Conservation (phyloP, 2,113 vertebrate genomes). For the Pluvialis apricaria region DNA sequence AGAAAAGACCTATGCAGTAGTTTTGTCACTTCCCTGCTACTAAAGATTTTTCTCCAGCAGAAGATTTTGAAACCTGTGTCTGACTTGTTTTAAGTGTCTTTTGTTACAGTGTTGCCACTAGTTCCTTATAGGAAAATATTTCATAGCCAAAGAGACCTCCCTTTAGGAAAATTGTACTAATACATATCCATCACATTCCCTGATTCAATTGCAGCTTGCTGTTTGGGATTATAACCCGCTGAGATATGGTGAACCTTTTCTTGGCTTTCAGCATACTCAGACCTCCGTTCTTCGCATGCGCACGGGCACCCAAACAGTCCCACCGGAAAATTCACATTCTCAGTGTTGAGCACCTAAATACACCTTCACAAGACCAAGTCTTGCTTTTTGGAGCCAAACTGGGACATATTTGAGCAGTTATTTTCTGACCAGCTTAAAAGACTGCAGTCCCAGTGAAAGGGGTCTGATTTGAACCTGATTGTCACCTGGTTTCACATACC, state of each 20-base stretch:
- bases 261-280: background rate
- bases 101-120: background rate
- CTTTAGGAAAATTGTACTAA: background rate
- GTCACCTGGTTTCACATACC: background rate
- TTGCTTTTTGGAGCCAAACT: background rate
- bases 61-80: background rate
- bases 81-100: background rate
- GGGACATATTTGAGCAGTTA: background rate
- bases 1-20: background rate
- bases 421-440: background rate
- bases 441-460: background rate
- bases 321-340: background rate
- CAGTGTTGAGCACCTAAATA: background rate
- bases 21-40: background rate
- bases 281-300: rapidly evolving
- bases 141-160: background rate
- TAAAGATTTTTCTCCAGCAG: background rate
- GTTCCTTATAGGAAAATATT: background rate
- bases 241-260: background rate
- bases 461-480: background rate
- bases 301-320: rapidly evolving
- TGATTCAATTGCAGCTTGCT: background rate
- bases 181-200: background rate
- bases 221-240: background rate
- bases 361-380: background rate